Conservation (phyloP, 2,797 vertebrate species). For the Falco cherrug region DNA sequence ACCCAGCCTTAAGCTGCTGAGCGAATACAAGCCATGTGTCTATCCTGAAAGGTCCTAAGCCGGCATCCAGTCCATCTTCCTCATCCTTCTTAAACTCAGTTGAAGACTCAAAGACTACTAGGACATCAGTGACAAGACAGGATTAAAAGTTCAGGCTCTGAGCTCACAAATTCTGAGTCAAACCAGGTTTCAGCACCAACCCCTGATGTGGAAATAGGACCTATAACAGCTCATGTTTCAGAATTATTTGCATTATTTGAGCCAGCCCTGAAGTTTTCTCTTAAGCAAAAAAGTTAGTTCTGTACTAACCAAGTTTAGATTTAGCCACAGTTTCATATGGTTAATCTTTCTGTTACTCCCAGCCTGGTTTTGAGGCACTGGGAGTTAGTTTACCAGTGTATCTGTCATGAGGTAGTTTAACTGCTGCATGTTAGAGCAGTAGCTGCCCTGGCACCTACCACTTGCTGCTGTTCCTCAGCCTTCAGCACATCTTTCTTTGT, state of each 20-base stretch:
- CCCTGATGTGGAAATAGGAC: background rate
- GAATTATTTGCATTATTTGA: background rate
- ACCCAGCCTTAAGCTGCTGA: background rate
- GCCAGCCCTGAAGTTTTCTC: background rate
- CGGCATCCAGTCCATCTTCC: background rate
- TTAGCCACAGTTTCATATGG: background rate
- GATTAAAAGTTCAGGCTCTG: background rate
- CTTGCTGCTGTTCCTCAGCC: slow-evolving; percentile 46
- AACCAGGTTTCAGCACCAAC: background rate
- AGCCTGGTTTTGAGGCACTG: background rate
- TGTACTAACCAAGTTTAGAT: background rate
- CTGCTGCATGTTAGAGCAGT: background rate
- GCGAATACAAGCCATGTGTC: background rate
- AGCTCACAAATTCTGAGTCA: background rate
- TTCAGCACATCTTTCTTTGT: background rate
- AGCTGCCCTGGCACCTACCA: slow-evolving; percentile 18
- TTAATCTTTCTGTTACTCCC: background rate
- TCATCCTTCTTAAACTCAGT: background rate
- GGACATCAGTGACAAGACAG: background rate
- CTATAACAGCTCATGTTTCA: background rate
- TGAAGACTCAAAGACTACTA: background rate
- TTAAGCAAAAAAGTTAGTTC: background rate
- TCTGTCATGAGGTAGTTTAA: background rate
- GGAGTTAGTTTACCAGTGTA: background rate
- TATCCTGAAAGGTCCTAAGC: background rate